These are phyloP conservation scores for Nomada fucata DNA, from an alignment of 2,888 invertebrate genomes.

Conservation along the genomic window DNA sequence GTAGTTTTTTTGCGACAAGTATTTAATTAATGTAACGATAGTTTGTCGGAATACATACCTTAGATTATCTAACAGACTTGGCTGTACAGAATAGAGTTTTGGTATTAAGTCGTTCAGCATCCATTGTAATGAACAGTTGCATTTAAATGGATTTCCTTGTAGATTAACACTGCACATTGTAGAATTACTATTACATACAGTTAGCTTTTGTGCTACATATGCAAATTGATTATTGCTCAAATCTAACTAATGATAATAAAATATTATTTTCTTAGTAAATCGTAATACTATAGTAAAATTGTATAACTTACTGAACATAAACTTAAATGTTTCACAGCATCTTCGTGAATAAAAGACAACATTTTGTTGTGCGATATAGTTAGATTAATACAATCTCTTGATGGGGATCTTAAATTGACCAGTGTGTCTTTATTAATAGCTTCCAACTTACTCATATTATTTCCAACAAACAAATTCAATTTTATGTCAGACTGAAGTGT, in stretches of 20 bases:
- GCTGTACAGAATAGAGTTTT: conserved; percentile 84
- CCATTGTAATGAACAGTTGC: conserved; percentile 87
- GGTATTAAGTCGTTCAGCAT: conserved; percentile 86
- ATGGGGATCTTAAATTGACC: conserved; percentile 82
- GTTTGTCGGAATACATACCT: conserved; percentile 81
- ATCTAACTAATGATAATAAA: conserved; percentile 84
- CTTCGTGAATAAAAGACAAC: conserved; percentile 82
- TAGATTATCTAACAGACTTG: conserved; percentile 85
- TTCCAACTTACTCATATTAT: conserved; percentile 66
- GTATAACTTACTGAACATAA: conserved; percentile 85
- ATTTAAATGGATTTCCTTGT: conserved; percentile 88
- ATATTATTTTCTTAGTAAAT: conserved; percentile 5
- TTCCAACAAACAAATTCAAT: conserved; percentile 84
- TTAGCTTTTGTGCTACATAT: conserved; percentile 82
- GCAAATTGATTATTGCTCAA: conserved; percentile 86
- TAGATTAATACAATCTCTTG: conserved; percentile 84
- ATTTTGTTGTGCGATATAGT: conserved; percentile 85
- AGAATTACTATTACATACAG: conserved; percentile 81
- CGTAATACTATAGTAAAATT: conserved; percentile 74
- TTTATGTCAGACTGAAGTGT: conserved; percentile 85
- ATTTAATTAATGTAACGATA: conserved; percentile 8
- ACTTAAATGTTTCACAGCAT: conserved; percentile 82
- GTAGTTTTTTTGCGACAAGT: background rate
- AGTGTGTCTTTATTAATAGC: conserved; percentile 84
- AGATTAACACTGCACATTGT: conserved; percentile 85